A percentile compares a stretch with the other conserved stretches of the same genome.
These are phyloP conservation scores for Agrotis exclamationis DNA, from an alignment of 2,888 invertebrate genomes.

Conservation along the genomic window DNA sequence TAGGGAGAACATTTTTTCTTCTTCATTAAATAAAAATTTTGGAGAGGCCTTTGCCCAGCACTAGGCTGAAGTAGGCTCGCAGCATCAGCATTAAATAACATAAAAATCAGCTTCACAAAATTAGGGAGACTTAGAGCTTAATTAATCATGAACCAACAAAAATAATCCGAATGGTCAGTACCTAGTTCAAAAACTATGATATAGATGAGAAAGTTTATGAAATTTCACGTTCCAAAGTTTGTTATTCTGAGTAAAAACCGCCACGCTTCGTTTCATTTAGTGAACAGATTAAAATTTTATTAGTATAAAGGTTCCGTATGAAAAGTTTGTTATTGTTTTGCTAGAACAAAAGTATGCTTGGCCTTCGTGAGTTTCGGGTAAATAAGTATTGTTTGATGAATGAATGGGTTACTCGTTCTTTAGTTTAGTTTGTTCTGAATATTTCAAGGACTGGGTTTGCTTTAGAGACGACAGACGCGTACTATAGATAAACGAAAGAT, in stretches of 20 bases:
- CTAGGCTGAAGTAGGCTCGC: too few species aligned
- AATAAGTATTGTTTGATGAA: conserved; percentile 47
- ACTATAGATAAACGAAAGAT: not conserved
- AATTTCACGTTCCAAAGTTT: conserved; percentile 49
- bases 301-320: conserved; percentile 38
- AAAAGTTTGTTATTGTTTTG: conserved; percentile 36
- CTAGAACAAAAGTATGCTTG: conserved; percentile 23
- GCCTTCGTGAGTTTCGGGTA: conserved; percentile 18
- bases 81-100: not conserved
- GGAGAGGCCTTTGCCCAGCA: too few species aligned
- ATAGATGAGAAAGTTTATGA: conserved; percentile 48
- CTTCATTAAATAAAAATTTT: too few species aligned
- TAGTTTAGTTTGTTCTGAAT: not conserved
- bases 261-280: conserved; percentile 39
- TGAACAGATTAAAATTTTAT: conserved; percentile 60
- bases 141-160: conserved; percentile 9
- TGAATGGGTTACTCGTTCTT: conserved; percentile 18
- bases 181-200: conserved; percentile 56
- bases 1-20: too few species aligned
- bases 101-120: not conserved
- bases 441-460: not conserved
- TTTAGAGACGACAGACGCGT: not conserved
- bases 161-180: conserved; percentile 14
- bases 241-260: conserved; percentile 49
- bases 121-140: not conserved